These are phyloP conservation scores for Protonibea diacanthus DNA, from an alignment of 2,797 vertebrate species.

Conservation along the genomic window DNA sequence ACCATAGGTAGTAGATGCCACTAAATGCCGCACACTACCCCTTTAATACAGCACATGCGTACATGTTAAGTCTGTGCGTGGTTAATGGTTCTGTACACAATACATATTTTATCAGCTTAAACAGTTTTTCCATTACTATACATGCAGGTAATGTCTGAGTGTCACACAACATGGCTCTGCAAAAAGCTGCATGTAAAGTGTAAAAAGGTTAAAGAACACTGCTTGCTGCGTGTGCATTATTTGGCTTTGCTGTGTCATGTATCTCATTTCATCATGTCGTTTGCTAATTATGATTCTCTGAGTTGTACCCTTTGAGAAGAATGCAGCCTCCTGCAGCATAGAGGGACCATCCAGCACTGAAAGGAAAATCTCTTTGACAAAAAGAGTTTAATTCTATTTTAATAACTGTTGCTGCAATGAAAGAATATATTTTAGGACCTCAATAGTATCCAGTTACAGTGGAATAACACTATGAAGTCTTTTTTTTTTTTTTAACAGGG, in stretches of 20 bases:
- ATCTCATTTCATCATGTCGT: conserved; percentile 19
- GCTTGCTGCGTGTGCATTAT: conserved; percentile 18
- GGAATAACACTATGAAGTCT: conserved; percentile 19
- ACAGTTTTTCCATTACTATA: background rate
- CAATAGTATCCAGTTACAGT: conserved; percentile 28
- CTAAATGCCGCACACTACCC: too few species aligned
- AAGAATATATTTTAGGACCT: conserved; percentile 39
- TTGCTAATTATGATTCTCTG: conserved; percentile 45
- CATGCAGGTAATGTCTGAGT: background rate
- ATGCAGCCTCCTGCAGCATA: conserved; percentile 23
- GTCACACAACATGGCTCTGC: background rate
- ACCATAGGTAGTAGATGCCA: too few species aligned
- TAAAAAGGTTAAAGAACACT: background rate
- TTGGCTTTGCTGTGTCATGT: conserved; percentile 47
- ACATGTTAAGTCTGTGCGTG: background rate
- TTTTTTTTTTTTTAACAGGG: background rate
- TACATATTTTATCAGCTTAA: background rate
- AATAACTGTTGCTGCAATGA: conserved; percentile 19
- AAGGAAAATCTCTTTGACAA: conserved; percentile 30
- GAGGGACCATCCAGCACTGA: conserved; percentile 1
- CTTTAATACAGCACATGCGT: background rate
- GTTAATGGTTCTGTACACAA: background rate
- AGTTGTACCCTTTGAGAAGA: conserved; percentile 25
- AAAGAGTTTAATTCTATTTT: conserved; percentile 33
- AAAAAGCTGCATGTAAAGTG: conserved; percentile 6